A percentile compares a stretch with the other conserved stretches of the same genome.
Evolutionary conservation across 1,140 invertebrate species (phyloP).

Genomic region (Micrasema minimum): DNA sequence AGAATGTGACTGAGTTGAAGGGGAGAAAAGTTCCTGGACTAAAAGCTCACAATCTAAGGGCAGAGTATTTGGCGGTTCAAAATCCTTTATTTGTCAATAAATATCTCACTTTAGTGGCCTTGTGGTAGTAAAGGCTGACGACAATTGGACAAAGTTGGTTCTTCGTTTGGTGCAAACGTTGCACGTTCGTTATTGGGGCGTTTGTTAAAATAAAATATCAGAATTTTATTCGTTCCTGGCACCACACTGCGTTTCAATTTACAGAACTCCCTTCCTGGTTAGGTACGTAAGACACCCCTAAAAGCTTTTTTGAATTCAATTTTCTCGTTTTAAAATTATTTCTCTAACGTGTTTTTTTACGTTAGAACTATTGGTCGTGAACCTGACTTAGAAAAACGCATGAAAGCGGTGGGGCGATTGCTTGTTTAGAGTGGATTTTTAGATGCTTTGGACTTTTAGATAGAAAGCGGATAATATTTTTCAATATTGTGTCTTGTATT

Average conservation of each 20-base stretch:
- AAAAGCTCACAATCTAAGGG: slow-evolving; percentile 3
- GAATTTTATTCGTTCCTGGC: slow-evolving; percentile 12
- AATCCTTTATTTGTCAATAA: slow-evolving; percentile 45
- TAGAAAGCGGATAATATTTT: too few relatives aligned
- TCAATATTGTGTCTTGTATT: too few relatives aligned
- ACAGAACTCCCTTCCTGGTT: neutral
- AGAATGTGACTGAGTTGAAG: slow-evolving; percentile 28
- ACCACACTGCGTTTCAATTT: slow-evolving; percentile 15
- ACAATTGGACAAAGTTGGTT: slow-evolving; percentile 35
- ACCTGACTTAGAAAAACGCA: too few relatives aligned
- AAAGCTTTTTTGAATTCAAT: too few relatives aligned
- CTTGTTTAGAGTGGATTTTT: too few relatives aligned
- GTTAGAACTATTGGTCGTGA: too few relatives aligned
- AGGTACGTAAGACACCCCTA: too few relatives aligned
- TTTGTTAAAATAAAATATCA: slow-evolving; percentile 20
- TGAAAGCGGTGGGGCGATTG: too few relatives aligned
- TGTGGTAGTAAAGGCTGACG: slow-evolving; percentile 38
- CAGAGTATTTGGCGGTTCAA: slow-evolving; percentile 14
- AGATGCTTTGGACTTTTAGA: too few relatives aligned
- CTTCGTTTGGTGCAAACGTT: slow-evolving; percentile 29
- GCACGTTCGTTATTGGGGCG: slow-evolving; percentile 22
- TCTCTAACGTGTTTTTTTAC: too few relatives aligned
- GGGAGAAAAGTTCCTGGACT: neutral
- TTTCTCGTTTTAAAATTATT: too few relatives aligned
- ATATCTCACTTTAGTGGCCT: slow-evolving; percentile 33